Base-by-base conservation (phyloP, 1,140 invertebrate genomes). In the Coboldia fuscipes region DNA sequence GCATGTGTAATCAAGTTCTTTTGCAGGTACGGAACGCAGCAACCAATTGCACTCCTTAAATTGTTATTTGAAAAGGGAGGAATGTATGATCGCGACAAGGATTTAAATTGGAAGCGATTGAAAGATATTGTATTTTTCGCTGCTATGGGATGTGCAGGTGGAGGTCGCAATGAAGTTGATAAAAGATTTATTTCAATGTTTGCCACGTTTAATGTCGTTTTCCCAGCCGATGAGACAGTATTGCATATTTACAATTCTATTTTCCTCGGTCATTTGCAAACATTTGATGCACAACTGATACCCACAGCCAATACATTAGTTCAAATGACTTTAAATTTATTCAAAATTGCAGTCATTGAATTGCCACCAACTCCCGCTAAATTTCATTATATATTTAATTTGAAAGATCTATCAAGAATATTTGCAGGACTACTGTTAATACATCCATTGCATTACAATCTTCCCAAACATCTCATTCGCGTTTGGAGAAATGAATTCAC, bases 331-430 rank as follows among this genome's bases (percentile, higher is more conserved):
- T 57, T 90, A 34, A 63, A 75, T 23, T 55, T 90, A n/a, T 92
- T 88, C 46, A 75, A 82, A 67, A 60, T 67, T 34, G 63, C 82
- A 21, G 69, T 78, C 33, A 58, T 63, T 13, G 72, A 84, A 41
- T 50, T 92, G 33, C 79, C 83, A n/a, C 83, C 85, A 13, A 90
- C 83, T 0, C 88, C 88, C 4, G 76, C 75, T 4, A 90, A 85
- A 53, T 92, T 92, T 58, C 85, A 92, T 54, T 92, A 92, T 54
- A 83, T 89, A 37, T 93, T 90, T 57, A 92, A 90, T 53, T 66
- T 92, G 54, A 67, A 84, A 39, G 86, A 93, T 62, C 57, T 93
- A 30, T 86, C 82, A 2, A 66, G 81, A 31, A 72, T 90, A 18
- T 72, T 70, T 37, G 70, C 70, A 24, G 85, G 85, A 3, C 46